Conservation (phyloP, 2,113 vertebrate species). For the Alouatta palliata region DNA sequence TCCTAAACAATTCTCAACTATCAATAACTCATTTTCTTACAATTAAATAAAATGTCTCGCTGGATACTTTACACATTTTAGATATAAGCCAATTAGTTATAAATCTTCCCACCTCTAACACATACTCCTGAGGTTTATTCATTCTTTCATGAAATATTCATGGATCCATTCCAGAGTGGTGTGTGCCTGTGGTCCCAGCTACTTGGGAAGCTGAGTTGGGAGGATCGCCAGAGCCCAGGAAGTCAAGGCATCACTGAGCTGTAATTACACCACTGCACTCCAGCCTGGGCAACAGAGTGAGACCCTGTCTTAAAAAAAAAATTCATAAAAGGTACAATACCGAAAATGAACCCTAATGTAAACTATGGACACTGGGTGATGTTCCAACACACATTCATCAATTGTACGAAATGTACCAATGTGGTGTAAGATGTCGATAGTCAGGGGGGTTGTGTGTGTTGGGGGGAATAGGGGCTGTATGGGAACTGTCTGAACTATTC, state of each 20-base stretch:
- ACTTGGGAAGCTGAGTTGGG: no score
- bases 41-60: neutral
- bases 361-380: neutral
- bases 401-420: neutral
- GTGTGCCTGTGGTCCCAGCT: no score
- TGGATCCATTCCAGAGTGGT: neutral
- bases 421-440: neutral
- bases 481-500: no score
- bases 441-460: neutral
- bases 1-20: neutral
- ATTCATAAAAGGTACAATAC: neutral
- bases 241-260: no score
- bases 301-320: no score
- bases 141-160: conserved; percentile 2
- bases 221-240: no score
- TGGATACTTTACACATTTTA: neutral
- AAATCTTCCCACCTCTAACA: neutral
- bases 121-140: neutral
- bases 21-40: neutral
- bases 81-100: neutral
- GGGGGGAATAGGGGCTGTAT: neutral
- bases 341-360: neutral
- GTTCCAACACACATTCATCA: neutral
- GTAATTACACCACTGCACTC: no score
- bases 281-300: no score